Percentiles rank a stretch among this genome's conserved stretches.
These are phyloP conservation scores for Homalodisca vitripennis DNA, from an alignment of 1,140 invertebrate species.

Conservation along the genomic window DNA sequence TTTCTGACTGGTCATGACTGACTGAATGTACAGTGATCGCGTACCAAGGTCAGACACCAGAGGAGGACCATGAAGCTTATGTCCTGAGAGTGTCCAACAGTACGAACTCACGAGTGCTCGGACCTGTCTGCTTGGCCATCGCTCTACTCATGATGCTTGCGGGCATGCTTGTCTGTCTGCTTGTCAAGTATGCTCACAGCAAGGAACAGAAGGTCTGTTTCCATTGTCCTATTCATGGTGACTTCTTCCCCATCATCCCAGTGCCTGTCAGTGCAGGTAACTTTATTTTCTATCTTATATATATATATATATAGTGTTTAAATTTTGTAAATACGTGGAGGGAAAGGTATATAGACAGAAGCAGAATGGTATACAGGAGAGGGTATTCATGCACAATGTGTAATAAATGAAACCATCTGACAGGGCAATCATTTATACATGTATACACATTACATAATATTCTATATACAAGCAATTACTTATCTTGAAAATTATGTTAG, in stretches of 20 bases:
- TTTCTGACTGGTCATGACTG: too few relatives aligned
- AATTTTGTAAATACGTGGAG: too few relatives aligned
- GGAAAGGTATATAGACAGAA: too few relatives aligned
- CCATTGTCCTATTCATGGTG: conserved; percentile 73
- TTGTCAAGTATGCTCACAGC: conserved; percentile 62
- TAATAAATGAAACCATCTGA: too few relatives aligned
- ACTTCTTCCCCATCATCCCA: conserved; percentile 61
- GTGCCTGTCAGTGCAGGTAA: conserved; percentile 19
- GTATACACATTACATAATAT: too few relatives aligned
- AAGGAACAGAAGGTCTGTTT: conserved; percentile 68
- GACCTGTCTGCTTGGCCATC: conserved; percentile 69
- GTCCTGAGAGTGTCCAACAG: conserved; percentile 67
- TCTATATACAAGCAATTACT: too few relatives aligned
- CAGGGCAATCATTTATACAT: too few relatives aligned
- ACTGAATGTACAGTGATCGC: conserved; percentile 73
- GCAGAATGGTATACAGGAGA: too few relatives aligned
- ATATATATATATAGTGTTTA: too few relatives aligned
- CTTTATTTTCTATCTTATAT: not conserved
- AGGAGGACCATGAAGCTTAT: conserved; percentile 67
- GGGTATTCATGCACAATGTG: too few relatives aligned
- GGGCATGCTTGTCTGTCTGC: conserved; percentile 59
- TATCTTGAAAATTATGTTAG: too few relatives aligned
- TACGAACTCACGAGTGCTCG: conserved; percentile 67
- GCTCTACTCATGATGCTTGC: conserved; percentile 65
- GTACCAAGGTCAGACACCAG: conserved; percentile 66